A percentile compares a stretch with the other conserved stretches of the same genome.
phyloP scores from a whole-genome alignment of 2,888 invertebrate species.

The Caenorhabditis sp. region DNA sequence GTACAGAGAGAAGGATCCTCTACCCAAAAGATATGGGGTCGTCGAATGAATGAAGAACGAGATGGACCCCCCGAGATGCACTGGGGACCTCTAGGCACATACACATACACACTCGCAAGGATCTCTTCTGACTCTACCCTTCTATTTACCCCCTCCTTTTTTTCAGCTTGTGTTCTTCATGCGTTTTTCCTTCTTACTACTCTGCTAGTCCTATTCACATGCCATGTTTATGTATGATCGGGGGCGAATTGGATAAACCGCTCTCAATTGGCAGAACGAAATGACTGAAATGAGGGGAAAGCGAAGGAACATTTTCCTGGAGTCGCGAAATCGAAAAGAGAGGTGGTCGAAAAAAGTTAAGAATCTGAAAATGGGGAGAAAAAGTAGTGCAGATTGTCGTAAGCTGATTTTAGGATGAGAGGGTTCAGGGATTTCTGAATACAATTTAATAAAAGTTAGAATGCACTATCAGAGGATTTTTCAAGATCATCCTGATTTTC shows the following conservation, averaged over 20 bases:
- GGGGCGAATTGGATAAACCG: conserved; percentile 51
- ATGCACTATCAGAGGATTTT: too few species aligned
- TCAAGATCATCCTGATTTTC: too few species aligned
- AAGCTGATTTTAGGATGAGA: neutral
- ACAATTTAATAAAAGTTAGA: neutral
- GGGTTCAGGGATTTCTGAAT: neutral
- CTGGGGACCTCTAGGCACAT: conserved; percentile 34
- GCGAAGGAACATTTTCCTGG: neutral
- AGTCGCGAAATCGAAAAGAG: neutral
- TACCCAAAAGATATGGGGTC: conserved; percentile 46
- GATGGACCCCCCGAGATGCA: conserved; percentile 50
- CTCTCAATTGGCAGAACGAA: conserved; percentile 43
- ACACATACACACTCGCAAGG: conserved; percentile 27
- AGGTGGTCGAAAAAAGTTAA: neutral
- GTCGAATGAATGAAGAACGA: conserved; percentile 56
- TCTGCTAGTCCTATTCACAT: conserved; percentile 36
- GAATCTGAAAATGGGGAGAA: neutral
- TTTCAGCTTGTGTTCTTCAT: conserved; percentile 53
- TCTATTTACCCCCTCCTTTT: conserved; percentile 22
- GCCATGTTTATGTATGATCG: conserved; percentile 58
- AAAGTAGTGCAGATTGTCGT: neutral
- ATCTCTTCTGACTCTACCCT: conserved; percentile 41
- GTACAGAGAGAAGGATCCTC: neutral
- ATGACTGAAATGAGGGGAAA: conserved; percentile 6
- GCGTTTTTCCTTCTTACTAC: conserved; percentile 10